A percentile compares a stretch with the other conserved stretches of the same genome.
Evolutionary conservation across 2,113 vertebrate species (phyloP).

Genomic region (Morone saxatilis): DNA sequence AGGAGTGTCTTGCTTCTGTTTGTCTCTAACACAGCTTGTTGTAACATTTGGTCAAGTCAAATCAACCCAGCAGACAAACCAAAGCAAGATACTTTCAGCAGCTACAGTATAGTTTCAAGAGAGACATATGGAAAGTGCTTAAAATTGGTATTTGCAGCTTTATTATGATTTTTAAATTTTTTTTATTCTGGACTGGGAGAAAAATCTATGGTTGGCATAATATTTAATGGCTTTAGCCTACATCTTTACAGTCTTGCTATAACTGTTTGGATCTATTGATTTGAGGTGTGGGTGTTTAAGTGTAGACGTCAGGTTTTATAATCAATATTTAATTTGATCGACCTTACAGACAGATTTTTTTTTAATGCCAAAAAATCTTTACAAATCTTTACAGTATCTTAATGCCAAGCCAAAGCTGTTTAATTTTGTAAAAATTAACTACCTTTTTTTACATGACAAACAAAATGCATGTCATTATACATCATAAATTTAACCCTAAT

Average conservation of each 20-base stretch:
- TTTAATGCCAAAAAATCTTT: too few species aligned
- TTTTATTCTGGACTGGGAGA: too few species aligned
- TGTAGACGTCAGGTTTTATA: not conserved
- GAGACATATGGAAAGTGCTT: not conserved
- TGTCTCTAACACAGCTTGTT: not conserved
- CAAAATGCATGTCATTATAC: not conserved
- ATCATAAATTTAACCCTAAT: not conserved
- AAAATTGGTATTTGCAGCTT: not conserved
- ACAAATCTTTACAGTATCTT: not conserved
- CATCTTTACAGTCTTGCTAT: not conserved
- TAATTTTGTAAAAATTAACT: not conserved
- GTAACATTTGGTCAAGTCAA: not conserved
- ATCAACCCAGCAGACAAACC: not conserved
- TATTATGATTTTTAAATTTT: not conserved
- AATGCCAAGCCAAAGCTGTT: not conserved
- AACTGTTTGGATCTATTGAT: slow-evolving; percentile 8
- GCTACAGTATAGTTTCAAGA: not conserved
- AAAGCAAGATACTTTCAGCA: too few species aligned
- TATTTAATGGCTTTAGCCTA: not conserved
- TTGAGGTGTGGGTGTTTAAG: not conserved
- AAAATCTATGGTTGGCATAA: not conserved
- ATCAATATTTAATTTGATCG: not conserved
- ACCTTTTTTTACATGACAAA: not conserved
- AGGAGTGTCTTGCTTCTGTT: slow-evolving; percentile 13
- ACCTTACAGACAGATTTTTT: too few species aligned